Evolutionary conservation across 2,888 invertebrate genomes (phyloP).

Genomic region (Darwinula stevensoni): DNA sequence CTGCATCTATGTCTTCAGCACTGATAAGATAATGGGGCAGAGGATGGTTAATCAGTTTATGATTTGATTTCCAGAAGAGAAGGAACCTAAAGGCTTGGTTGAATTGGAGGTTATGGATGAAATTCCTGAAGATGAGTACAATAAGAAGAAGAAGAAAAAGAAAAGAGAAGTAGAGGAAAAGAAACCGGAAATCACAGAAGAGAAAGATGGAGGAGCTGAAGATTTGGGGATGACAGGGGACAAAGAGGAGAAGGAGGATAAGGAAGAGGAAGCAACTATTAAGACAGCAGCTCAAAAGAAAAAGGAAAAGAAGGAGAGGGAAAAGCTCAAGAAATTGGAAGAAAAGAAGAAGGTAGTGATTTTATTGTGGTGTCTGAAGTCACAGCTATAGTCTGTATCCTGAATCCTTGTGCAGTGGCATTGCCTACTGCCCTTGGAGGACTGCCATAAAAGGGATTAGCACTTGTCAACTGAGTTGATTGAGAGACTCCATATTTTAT

Average conservation of each 20-base stretch:
- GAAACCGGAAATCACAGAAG: slow-evolving; percentile 11
- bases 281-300: slow-evolving; percentile 65
- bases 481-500: too few relatives aligned
- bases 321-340: slow-evolving; percentile 34
- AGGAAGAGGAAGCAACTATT: slow-evolving; percentile 22
- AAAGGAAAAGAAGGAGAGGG: slow-evolving; percentile 47
- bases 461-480: too few relatives aligned
- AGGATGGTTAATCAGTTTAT: too few relatives aligned
- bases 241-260: slow-evolving; percentile 7
- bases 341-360: slow-evolving; percentile 24
- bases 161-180: slow-evolving; percentile 19
- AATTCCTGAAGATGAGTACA: slow-evolving; percentile 9
- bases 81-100: too few relatives aligned
- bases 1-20: too few relatives aligned
- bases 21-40: too few relatives aligned
- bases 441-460: too few relatives aligned
- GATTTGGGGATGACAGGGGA: neutral
- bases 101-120: too few relatives aligned
- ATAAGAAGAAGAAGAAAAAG: slow-evolving; percentile 11
- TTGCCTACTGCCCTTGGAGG: too few relatives aligned
- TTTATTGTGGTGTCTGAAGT: neutral
- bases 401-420: too few relatives aligned
- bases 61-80: too few relatives aligned
- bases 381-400: neutral
- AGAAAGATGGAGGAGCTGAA: slow-evolving; percentile 5